phyloP scores from a whole-genome alignment of 2,797 vertebrate genomes.

The Cichlasoma orientale region DNA sequence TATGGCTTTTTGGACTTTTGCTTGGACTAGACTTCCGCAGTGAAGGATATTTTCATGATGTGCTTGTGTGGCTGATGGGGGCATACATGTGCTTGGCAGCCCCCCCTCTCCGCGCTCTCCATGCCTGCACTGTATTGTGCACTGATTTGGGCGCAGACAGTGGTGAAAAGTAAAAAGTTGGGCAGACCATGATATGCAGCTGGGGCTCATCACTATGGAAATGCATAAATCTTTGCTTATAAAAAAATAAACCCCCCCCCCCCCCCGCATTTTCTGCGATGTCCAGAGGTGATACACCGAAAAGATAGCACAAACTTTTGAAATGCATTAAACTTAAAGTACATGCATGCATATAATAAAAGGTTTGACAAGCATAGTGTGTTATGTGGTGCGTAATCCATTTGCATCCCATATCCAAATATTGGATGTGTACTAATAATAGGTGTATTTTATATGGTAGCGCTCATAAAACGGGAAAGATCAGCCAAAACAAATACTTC shows the following conservation, averaged over 20 bases:
- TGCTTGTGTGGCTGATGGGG: conserved; percentile 42
- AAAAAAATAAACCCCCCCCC: neutral
- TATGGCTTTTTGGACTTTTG: neutral
- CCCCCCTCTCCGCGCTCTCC: conserved; percentile 15
- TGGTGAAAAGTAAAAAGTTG: neutral
- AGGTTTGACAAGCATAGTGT: neutral
- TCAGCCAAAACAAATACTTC: neutral
- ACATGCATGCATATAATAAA: neutral
- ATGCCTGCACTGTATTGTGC: conserved; percentile 37
- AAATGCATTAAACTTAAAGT: neutral
- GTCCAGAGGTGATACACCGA: neutral
- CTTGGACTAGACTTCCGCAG: neutral
- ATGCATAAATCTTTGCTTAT: neutral
- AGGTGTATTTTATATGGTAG: neutral
- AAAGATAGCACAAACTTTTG: neutral
- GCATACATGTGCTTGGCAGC: conserved; percentile 67
- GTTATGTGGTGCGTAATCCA: neutral
- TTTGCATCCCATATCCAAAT: neutral
- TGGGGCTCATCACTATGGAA: neutral
- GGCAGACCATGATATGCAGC: too few species aligned
- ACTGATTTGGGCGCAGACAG: neutral
- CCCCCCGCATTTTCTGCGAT: neutral
- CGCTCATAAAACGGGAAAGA: neutral
- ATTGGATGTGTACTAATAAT: neutral
- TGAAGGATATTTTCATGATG: conserved; percentile 15